Evolutionary conservation across 1,140 invertebrate genomes (phyloP).

Genomic region (Metopolophium dirhodum): DNA sequence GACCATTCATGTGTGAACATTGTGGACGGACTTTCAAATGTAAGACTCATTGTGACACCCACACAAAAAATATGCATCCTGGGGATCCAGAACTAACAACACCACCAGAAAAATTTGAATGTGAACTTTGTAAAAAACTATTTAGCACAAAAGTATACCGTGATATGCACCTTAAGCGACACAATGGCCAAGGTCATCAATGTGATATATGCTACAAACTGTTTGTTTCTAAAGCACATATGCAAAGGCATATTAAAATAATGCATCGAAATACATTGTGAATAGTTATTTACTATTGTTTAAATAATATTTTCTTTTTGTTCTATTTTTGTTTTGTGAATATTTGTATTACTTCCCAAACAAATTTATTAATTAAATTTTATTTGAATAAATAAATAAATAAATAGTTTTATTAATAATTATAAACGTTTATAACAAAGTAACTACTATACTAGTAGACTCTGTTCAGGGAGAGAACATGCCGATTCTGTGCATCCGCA

Average conservation of each 20-base stretch:
- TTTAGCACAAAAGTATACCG: constrained; percentile 50
- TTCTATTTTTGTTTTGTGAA: background rate
- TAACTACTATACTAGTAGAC: too few relatives aligned
- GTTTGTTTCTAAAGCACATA: constrained; percentile 51
- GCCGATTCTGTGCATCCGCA: too few relatives aligned
- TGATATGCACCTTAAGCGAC: constrained; percentile 46
- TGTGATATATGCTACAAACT: constrained; percentile 37
- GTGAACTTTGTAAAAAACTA: constrained; percentile 35
- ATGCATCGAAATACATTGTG: constrained; percentile 19
- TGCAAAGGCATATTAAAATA: constrained; percentile 45
- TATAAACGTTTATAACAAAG: background rate
- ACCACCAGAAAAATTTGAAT: constrained; percentile 40
- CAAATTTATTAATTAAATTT: background rate
- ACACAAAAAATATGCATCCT: constrained; percentile 47
- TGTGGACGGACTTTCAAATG: constrained; percentile 71
- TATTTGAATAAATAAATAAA: background rate
- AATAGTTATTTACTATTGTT: background rate
- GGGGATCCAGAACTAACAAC: background rate
- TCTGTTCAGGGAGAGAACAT: too few relatives aligned
- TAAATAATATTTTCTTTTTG: background rate
- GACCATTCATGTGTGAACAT: constrained; percentile 72
- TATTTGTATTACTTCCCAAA: background rate
- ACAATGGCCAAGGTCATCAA: constrained; percentile 40
- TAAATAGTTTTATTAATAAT: background rate
- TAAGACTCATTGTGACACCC: constrained; percentile 53